Evolutionary conservation across 92 coral and sea anemone genomes (phyloP).

Genomic region (Hydrozoanthus gracilis): DNA sequence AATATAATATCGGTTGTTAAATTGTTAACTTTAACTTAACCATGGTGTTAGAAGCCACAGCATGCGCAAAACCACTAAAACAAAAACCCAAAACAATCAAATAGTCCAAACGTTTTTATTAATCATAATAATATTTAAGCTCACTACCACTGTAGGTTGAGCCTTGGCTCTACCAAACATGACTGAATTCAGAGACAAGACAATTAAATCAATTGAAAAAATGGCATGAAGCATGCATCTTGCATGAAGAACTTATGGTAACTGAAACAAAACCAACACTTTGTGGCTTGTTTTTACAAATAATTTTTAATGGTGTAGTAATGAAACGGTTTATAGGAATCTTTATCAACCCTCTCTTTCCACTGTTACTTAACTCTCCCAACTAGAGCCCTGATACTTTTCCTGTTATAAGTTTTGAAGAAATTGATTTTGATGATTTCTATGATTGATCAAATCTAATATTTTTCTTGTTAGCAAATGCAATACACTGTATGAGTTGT

Average conservation of each 20-base stretch:
- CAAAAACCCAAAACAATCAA: too few species aligned
- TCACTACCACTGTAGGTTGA: background rate
- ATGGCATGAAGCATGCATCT: slow-evolving; percentile 1
- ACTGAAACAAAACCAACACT: background rate
- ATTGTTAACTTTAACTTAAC: too few species aligned
- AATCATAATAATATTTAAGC: slow-evolving; percentile 4
- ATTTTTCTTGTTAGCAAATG: too few species aligned
- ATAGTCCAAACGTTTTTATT: background rate
- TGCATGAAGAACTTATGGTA: background rate
- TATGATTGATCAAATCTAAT: too few species aligned
- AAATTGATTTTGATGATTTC: too few species aligned
- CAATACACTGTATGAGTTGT: too few species aligned
- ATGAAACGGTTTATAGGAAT: background rate
- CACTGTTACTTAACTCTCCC: background rate
- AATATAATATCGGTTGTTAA: too few species aligned
- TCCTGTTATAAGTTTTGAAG: too few species aligned
- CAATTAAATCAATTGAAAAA: background rate
- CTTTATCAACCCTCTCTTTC: background rate
- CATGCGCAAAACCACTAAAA: too few species aligned
- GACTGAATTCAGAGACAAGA: slow-evolving; percentile 1
- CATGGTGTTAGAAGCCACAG: too few species aligned
- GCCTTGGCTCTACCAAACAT: background rate
- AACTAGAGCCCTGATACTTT: too few species aligned
- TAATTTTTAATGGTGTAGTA: background rate
- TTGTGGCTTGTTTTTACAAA: slow-evolving; percentile 6